Conservation (phyloP, 2,797 vertebrate genomes). For the Chanos chanos region DNA sequence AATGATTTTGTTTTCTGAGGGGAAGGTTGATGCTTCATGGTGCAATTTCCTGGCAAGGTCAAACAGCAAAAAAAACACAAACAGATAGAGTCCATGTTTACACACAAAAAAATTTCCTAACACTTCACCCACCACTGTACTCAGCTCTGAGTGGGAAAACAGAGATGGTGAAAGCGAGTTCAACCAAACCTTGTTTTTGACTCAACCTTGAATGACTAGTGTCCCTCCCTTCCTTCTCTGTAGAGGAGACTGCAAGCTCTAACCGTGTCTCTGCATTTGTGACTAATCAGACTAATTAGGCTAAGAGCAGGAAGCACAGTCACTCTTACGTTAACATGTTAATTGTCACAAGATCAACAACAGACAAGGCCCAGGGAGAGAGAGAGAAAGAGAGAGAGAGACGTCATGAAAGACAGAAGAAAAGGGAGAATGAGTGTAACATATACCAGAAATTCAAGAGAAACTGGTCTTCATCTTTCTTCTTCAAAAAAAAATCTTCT, state of each 20-base stretch:
- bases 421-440: too few species aligned
- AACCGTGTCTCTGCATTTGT: conserved; percentile 6
- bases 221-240: neutral
- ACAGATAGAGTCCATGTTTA: conserved; percentile 4
- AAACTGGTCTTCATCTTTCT: too few species aligned
- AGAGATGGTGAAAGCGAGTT: neutral
- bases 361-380: conserved; percentile 13
- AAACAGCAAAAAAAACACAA: neutral
- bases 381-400: neutral
- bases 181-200: neutral
- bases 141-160: neutral
- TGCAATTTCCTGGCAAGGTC: conserved; percentile 24
- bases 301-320: conserved; percentile 64
- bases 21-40: conserved; percentile 4
- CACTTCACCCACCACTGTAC: neutral
- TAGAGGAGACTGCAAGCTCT: conserved; percentile 5
- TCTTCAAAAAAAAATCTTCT: too few species aligned
- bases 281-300: conserved; percentile 32
- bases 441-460: too few species aligned
- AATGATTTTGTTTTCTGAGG: too few species aligned
- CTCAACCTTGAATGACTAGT: neutral
- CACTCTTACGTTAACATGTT: too few species aligned
- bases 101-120: neutral
- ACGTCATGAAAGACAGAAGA: too few species aligned
- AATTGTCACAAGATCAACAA: too few species aligned